Evolutionary conservation across 1,140 invertebrate species (phyloP).

Genomic region (Hylyphantes graminicola): DNA sequence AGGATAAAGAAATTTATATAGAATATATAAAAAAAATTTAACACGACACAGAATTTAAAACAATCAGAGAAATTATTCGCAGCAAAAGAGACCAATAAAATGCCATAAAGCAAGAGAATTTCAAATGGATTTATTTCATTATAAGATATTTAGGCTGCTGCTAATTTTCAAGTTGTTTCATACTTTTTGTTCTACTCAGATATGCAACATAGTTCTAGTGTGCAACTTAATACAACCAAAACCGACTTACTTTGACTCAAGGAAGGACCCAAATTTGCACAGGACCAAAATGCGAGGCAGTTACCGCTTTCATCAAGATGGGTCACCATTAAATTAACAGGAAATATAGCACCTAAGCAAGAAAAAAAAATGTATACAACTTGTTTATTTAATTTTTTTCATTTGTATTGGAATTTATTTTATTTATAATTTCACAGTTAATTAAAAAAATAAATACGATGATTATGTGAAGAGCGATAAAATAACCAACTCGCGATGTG

Average conservation of each 20-base stretch:
- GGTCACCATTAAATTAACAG: slow-evolving; percentile 17
- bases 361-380: neutral
- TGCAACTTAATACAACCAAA: too few species aligned
- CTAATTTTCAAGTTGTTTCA: too few species aligned
- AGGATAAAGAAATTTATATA: too few species aligned
- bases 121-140: too few species aligned
- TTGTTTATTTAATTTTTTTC: neutral
- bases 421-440: neutral
- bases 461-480: neutral
- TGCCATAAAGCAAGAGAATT: too few species aligned
- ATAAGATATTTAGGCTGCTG: too few species aligned
- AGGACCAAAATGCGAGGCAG: slow-evolving; percentile 40
- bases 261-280: neutral
- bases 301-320: slow-evolving; percentile 10
- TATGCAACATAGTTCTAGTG: too few species aligned
- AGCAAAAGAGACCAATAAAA: too few species aligned
- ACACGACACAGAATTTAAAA: too few species aligned
- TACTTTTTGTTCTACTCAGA: too few species aligned
- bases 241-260: slow-evolving; percentile 3
- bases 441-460: neutral
- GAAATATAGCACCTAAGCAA: slow-evolving; percentile 17
- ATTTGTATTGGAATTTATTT: neutral
- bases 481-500: neutral
- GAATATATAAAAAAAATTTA: too few species aligned
- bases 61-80: too few species aligned